Percentiles rank a stretch among this genome's conserved stretches.
Evolutionary conservation across 2,888 invertebrate species (phyloP).

Genomic region (Ectemnius continuus): DNA sequence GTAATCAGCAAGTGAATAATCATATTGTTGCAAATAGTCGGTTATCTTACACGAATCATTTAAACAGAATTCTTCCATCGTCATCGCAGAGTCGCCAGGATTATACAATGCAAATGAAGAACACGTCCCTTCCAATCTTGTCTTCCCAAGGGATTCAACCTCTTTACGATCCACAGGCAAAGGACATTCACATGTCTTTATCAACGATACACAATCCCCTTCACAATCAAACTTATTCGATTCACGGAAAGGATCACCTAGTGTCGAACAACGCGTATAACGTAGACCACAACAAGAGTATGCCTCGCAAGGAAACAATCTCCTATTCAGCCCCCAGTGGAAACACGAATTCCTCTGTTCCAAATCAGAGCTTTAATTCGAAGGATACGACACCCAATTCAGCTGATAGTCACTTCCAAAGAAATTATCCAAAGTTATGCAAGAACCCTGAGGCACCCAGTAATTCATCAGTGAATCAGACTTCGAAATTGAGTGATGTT

Average conservation of each 20-base stretch:
- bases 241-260: slow-evolving; percentile 53
- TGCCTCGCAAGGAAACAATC: slow-evolving; percentile 47
- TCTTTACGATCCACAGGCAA: slow-evolving; percentile 43
- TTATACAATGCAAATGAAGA: slow-evolving; percentile 57
- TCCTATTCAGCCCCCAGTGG: slow-evolving; percentile 31
- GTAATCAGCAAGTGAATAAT: slow-evolving; percentile 34
- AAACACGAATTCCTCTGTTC: slow-evolving; percentile 18
- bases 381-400: slow-evolving; percentile 35
- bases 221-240: slow-evolving; percentile 43
- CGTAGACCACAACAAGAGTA: slow-evolving; percentile 44
- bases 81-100: slow-evolving; percentile 60
- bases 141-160: slow-evolving; percentile 49
- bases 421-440: slow-evolving; percentile 47
- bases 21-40: slow-evolving; percentile 40
- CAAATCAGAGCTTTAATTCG: slow-evolving; percentile 44
- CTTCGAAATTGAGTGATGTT: slow-evolving; percentile 39
- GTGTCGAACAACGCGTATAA: slow-evolving; percentile 51
- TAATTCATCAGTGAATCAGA: slow-evolving; percentile 33
- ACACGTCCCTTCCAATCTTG: slow-evolving; percentile 51
- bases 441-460: slow-evolving; percentile 41
- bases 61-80: slow-evolving; percentile 48
- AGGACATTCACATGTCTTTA: slow-evolving; percentile 43
- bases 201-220: slow-evolving; percentile 22
- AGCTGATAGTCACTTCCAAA: slow-evolving; percentile 48
- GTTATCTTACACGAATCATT: slow-evolving; percentile 40